Evolutionary conservation across 1,140 invertebrate genomes (phyloP), one percentile per base, ranked within the genome.

Genomic region (Trypoxylus dichotomus): DNA sequence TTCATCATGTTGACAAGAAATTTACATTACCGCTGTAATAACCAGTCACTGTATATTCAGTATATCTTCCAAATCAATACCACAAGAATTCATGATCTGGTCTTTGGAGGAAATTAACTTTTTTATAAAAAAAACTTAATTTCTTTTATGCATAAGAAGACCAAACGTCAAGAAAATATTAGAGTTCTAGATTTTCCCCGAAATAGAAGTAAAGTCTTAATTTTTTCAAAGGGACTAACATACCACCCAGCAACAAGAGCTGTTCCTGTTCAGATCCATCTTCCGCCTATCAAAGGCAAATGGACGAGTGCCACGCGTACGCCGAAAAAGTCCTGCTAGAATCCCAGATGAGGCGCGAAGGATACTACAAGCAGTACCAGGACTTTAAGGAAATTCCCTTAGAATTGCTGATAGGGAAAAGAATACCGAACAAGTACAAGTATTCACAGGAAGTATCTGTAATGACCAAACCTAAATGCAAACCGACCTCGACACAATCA

Each of bases 301-400:
- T 71, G 29, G 41, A 77, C 32, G 79, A 80, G 43, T 84, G 81
- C 60, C 79, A 81, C 27, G 58, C 76, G n/a, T 84, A 82, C 72
- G 81, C 80, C 6, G 76, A 79, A 43, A 85, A 84, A 79, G 83
- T 84, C 2, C 77, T 73, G 11, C 63, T 75, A 74, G 75, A 80
- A 54, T 74, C 79, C 0, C 63, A 78, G 19, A 15, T 79, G 37
- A 19, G 79, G 68, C 37, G 75, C 32, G n/a, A 81, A 76, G 68
- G 76, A 60, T 72, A 78, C 73, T 13, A 73, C 8, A 74, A 81
- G 27, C 71, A 82, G 27, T 76, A 73, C 21, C 43, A 79, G 32
- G 77, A 80, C 13, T 83, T 79, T 76, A 43, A 82, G 72, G 83
- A 84, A 54, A 79, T 84, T 37, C 81, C 83, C 5, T 75, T 84